Conservation (phyloP, 1,140 invertebrate genomes). For the Oreohelix idahoensis region DNA sequence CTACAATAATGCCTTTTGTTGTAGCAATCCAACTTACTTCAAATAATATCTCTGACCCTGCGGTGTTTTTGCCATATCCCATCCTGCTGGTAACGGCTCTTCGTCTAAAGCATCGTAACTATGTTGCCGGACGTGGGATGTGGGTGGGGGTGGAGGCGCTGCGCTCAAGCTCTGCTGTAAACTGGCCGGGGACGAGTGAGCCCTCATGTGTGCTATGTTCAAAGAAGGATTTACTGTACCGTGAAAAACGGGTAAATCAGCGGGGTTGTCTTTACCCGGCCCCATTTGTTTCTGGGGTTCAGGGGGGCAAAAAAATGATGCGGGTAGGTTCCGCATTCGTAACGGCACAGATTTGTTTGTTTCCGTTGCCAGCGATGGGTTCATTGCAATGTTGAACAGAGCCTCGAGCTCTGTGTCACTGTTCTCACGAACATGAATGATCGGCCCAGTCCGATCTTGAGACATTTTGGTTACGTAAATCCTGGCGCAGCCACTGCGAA, state of each 20-base stretch:
- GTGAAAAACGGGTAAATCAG: constrained; percentile 78
- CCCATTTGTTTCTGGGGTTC: constrained; percentile 81
- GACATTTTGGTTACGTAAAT: constrained; percentile 59
- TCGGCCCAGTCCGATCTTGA: constrained; percentile 67
- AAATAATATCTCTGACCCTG: constrained; percentile 70
- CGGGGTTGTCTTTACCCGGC: constrained; percentile 91
- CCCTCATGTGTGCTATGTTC: constrained; percentile 82
- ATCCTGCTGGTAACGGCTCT: constrained; percentile 67
- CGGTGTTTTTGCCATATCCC: constrained; percentile 70
- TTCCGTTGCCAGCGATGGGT: constrained; percentile 86
- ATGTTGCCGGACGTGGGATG: constrained; percentile 86
- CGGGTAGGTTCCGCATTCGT: constrained; percentile 94
- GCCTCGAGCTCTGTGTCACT: constrained; percentile 94
- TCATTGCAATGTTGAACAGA: constrained; percentile 91
- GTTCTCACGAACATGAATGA: constrained; percentile 91
- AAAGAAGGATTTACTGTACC: constrained; percentile 50
- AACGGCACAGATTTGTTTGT: constrained; percentile 88
- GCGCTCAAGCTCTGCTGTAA: constrained; percentile 90
- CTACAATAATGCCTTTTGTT: no score
- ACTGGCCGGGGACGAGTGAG: constrained; percentile 94
- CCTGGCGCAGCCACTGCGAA: constrained; percentile 47
- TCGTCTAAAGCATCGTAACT: constrained; percentile 85
- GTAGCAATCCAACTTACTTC: constrained; percentile 71
- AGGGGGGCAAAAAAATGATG: constrained; percentile 97
- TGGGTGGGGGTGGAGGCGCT: constrained; percentile 80